phyloP scores from a whole-genome alignment of 1,140 invertebrate species.

The Penaeus indicus region DNA sequence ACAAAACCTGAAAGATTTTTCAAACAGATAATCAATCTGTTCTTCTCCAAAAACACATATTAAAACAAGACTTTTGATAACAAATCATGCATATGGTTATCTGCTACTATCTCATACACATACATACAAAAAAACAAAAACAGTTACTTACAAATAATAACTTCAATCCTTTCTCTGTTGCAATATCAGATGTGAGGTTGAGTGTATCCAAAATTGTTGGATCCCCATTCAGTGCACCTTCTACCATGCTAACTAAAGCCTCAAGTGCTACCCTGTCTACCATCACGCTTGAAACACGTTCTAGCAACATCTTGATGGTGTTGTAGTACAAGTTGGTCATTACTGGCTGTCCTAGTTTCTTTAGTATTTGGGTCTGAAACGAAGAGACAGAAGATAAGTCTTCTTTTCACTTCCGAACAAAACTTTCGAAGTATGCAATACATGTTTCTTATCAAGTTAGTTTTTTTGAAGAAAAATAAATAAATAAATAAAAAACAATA shows the following conservation, averaged over 20 bases:
- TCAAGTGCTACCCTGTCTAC: conserved; percentile 89
- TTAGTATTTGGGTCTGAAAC: conserved; percentile 77
- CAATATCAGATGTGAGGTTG: conserved; percentile 82
- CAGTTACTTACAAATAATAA: conserved; percentile 76
- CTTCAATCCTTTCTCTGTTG: conserved; percentile 85
- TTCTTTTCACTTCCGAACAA: not conserved
- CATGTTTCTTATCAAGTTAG: too few species aligned
- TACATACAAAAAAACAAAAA: not conserved
- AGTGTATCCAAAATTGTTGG: conserved; percentile 78
- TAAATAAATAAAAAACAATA: not conserved
- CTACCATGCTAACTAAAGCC: conserved; percentile 67
- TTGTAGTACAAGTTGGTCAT: conserved; percentile 97
- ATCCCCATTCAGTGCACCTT: conserved; percentile 70
- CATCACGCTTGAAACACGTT: conserved; percentile 94
- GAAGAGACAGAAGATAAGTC: conserved; percentile 36
- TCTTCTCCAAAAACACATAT: not conserved
- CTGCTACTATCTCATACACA: not conserved
- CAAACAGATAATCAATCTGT: not conserved
- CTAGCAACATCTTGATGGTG: conserved; percentile 93
- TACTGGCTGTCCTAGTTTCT: conserved; percentile 92
- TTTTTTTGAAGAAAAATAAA: too few species aligned
- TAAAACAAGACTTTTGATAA: too few species aligned
- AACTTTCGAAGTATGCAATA: too few species aligned
- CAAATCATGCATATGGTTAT: too few species aligned
- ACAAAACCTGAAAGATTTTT: conserved; percentile 75